A percentile compares a stretch with the other conserved stretches of the same genome.
These are phyloP conservation scores for Trematomus bernacchii DNA, from an alignment of 2,797 vertebrate genomes.

Conservation along the genomic window DNA sequence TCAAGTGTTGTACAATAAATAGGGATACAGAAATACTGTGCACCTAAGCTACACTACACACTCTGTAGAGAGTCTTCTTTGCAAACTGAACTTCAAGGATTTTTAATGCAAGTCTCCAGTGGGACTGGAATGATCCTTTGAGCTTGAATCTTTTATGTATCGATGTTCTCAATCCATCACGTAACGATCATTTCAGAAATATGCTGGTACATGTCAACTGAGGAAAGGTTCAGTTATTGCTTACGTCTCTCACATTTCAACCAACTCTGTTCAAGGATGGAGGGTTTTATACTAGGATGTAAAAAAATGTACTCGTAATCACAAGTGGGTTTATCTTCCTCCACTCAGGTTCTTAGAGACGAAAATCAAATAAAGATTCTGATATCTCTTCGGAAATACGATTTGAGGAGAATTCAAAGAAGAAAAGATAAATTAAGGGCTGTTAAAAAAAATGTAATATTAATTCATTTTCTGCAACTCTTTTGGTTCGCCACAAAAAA, in stretches of 20 bases:
- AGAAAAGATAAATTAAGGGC: neutral
- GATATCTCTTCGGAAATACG: constrained; percentile 20
- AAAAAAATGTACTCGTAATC: constrained; percentile 45
- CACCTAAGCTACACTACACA: neutral
- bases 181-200: constrained; percentile 34
- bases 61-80: neutral
- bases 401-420: constrained; percentile 13
- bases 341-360: neutral
- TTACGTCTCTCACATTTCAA: constrained; percentile 23
- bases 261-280: constrained; percentile 2
- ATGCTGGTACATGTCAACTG: constrained; percentile 17
- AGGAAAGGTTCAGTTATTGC: constrained; percentile 25
- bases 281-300: constrained; percentile 29
- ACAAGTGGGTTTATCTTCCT: constrained; percentile 18
- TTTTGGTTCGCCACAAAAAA: constrained; percentile 8
- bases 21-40: too few relatives aligned
- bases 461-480: constrained; percentile 1
- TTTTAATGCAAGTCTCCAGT: constrained; percentile 32
- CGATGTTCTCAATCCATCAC: constrained; percentile 35
- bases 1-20: neutral
- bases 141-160: constrained; percentile 36
- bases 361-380: constrained; percentile 27
- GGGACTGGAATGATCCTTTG: constrained; percentile 21
- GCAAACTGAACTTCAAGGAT: neutral
- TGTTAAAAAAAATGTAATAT: constrained; percentile 4